These are phyloP conservation scores for Oceanodroma leucorhoa DNA, from an alignment of 2,797 vertebrate genomes.

Conservation along the genomic window DNA sequence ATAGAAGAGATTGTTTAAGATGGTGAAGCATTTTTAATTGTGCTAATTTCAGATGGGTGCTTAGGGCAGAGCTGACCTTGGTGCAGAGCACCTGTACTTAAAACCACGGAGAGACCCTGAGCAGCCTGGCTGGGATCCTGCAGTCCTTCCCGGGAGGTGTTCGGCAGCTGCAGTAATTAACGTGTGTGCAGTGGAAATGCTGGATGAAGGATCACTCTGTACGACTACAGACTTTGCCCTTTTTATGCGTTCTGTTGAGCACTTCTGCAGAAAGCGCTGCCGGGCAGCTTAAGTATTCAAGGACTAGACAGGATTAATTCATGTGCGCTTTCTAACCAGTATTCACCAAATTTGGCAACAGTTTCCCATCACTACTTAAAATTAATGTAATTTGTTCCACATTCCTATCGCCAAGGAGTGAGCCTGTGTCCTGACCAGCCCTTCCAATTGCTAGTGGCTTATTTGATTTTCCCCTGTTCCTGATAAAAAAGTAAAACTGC, in stretches of 20 bases:
- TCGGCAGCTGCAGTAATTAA: background rate
- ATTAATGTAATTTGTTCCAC: background rate
- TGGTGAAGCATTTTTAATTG: background rate
- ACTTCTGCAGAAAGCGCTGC: background rate
- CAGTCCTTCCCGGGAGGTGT: background rate
- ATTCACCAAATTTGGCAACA: background rate
- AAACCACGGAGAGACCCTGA: background rate
- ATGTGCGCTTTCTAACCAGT: background rate
- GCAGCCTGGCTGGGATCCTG: background rate
- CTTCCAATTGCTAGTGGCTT: rapidly evolving
- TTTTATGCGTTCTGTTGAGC: background rate
- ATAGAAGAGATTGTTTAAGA: background rate
- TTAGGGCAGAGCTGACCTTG: background rate
- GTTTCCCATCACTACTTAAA: slow-evolving; percentile 7
- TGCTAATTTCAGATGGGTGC: background rate
- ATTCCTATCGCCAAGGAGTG: background rate
- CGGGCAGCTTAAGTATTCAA: background rate
- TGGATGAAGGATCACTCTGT: background rate
- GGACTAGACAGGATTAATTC: background rate
- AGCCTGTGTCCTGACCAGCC: background rate
- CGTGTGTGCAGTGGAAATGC: background rate
- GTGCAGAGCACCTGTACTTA: background rate
- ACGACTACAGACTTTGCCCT: background rate
- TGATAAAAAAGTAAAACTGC: background rate
- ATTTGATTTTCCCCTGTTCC: background rate